Conservation (phyloP, 2,888 invertebrate genomes). For the Rhagonycha fulva region DNA sequence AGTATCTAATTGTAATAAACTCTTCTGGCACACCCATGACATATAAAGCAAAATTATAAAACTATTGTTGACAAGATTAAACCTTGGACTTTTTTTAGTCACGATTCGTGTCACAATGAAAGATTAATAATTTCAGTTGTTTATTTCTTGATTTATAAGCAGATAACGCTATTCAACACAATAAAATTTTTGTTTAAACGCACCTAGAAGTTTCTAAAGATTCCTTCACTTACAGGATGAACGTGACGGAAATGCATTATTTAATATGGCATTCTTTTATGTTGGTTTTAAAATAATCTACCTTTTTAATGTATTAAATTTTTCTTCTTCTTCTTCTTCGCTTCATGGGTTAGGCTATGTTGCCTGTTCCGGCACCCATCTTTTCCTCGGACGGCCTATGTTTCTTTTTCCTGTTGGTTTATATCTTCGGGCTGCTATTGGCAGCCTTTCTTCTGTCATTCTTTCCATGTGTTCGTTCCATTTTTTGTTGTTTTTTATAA, state of each 20-base stretch:
- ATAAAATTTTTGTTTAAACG: neutral
- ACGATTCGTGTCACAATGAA: constrained; percentile 24
- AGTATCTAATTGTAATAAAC: neutral
- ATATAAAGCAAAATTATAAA: neutral
- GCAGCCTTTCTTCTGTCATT: no score
- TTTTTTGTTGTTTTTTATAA: no score
- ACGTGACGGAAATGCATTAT: neutral
- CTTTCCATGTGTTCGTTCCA: no score
- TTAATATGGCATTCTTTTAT: neutral
- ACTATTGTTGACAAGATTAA: neutral
- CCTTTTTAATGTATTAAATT: no score
- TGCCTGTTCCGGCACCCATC: no score
- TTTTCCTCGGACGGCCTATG: no score
- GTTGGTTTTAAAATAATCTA: no score
- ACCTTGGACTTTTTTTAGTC: constrained; percentile 18
- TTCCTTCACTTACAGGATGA: neutral
- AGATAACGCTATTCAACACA: neutral
- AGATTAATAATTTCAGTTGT: constrained; percentile 20
- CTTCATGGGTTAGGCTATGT: no score
- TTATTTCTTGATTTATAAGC: neutral
- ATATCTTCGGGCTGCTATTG: no score
- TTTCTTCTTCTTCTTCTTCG: no score
- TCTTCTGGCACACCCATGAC: neutral
- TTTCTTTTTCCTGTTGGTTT: no score
- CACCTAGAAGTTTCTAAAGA: neutral